Conservation (phyloP, 2,797 vertebrate species). For the Sebastes alutus region DNA sequence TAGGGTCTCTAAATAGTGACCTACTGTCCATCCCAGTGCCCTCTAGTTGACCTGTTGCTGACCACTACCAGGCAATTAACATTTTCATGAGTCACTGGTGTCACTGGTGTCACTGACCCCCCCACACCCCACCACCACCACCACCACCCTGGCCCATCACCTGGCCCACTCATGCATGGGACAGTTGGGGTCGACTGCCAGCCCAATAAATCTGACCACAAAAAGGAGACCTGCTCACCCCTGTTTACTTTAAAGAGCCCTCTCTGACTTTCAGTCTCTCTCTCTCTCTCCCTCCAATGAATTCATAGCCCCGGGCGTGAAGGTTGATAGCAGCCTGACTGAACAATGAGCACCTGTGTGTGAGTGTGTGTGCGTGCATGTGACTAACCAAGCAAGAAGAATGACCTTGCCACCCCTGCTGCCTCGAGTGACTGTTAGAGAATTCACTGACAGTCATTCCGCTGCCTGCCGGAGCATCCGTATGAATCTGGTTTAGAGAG, state of each 20-base stretch:
- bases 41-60: slow-evolving; percentile 65
- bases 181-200: slow-evolving; percentile 71
- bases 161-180: slow-evolving; percentile 79
- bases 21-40: slow-evolving; percentile 27
- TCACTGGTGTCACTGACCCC: slow-evolving; percentile 70
- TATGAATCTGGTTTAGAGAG: slow-evolving; percentile 11
- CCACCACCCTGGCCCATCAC: slow-evolving; percentile 67
- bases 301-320: slow-evolving; percentile 86
- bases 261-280: slow-evolving; percentile 54
- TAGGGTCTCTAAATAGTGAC: slow-evolving; percentile 21
- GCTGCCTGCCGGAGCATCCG: slow-evolving; percentile 29
- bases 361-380: slow-evolving; percentile 31
- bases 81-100: slow-evolving; percentile 66
- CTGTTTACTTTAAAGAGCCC: slow-evolving; percentile 87
- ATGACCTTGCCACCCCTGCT: slow-evolving; percentile 73
- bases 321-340: slow-evolving; percentile 85
- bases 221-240: slow-evolving; percentile 77
- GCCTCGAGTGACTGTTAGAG: slow-evolving; percentile 43
- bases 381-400: slow-evolving; percentile 61
- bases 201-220: slow-evolving; percentile 85
- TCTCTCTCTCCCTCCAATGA: slow-evolving; percentile 75
- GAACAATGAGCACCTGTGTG: slow-evolving; percentile 83
- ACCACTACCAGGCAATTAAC: slow-evolving; percentile 72
- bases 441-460: slow-evolving; percentile 33
- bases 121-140: not conserved